These are phyloP conservation scores for Macrotus californicus DNA, from an alignment of 2,113 vertebrate species.

Conservation along the genomic window DNA sequence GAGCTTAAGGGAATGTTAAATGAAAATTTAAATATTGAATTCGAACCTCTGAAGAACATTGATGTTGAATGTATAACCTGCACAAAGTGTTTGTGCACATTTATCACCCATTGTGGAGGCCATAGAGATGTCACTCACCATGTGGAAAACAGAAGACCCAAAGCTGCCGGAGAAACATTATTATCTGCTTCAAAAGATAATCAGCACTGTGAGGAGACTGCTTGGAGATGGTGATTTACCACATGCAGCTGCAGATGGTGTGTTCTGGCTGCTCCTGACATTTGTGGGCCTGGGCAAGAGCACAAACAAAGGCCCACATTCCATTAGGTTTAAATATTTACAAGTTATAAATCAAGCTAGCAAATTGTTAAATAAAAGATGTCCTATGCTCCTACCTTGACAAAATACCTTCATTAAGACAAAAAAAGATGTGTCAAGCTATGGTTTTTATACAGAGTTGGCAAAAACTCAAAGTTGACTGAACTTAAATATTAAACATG, in stretches of 20 bases:
- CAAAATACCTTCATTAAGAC: constrained; percentile 54
- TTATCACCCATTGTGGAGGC: neutral
- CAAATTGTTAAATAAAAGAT: constrained; percentile 59
- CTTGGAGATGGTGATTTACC: constrained; percentile 34
- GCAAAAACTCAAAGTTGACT: constrained; percentile 42
- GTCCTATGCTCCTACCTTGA: constrained; percentile 36
- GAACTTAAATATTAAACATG: constrained; percentile 17
- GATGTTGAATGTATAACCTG: neutral
- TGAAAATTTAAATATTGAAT: constrained; percentile 17
- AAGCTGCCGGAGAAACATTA: neutral
- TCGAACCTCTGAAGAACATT: neutral
- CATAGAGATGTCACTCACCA: constrained; percentile 2
- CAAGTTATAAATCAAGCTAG: constrained; percentile 63
- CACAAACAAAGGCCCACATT: constrained; percentile 51
- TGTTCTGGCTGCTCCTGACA: constrained; percentile 3
- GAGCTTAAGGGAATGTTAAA: constrained; percentile 6
- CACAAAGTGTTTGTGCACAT: neutral
- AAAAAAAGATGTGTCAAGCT: constrained; percentile 5
- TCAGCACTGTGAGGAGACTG: neutral
- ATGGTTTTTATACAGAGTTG: constrained; percentile 25
- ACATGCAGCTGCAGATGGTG: neutral
- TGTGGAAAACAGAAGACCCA: constrained; percentile 11
- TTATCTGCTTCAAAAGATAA: neutral
- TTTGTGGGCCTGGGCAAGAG: constrained; percentile 33
- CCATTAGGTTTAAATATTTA: constrained; percentile 70